These are phyloP conservation scores for Agapetus fuscipes DNA, from an alignment of 2,888 invertebrate species.

Conservation along the genomic window DNA sequence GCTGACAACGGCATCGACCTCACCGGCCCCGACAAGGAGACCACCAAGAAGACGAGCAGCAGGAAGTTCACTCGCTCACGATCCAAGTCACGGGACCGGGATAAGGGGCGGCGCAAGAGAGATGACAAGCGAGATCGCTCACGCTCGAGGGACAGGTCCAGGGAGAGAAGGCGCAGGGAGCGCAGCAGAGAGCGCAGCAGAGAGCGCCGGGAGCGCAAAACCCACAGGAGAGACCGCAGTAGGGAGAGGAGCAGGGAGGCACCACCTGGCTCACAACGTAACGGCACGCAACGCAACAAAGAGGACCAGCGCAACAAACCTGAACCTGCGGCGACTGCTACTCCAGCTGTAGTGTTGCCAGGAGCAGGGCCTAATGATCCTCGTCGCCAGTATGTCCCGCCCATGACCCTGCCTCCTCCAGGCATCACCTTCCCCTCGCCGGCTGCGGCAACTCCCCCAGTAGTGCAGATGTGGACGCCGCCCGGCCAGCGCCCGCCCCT, in stretches of 20 bases:
- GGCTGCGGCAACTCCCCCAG: slow-evolving; percentile 1
- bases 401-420: no score
- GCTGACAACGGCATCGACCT: slow-evolving; percentile 25
- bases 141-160: slow-evolving; percentile 34
- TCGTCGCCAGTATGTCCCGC: neutral
- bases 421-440: slow-evolving; percentile 5
- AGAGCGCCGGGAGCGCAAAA: slow-evolving; percentile 33
- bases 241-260: slow-evolving; percentile 30
- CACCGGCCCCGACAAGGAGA: slow-evolving; percentile 22
- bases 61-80: slow-evolving; percentile 25
- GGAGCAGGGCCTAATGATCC: neutral
- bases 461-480: slow-evolving; percentile 2
- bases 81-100: slow-evolving; percentile 25
- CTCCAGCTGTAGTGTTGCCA: no score
- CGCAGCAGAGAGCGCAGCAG: slow-evolving; percentile 51
- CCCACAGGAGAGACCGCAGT: slow-evolving; percentile 45
- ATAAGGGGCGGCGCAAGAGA: slow-evolving; percentile 35
- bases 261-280: slow-evolving; percentile 7
- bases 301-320: no score
- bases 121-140: slow-evolving; percentile 37
- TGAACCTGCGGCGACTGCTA: no score
- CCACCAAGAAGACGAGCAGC: neutral
- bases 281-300: no score
- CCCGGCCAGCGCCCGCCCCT: neutral
- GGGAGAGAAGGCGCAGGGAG: slow-evolving; percentile 48